Base-by-base conservation (phyloP, 92 coral and sea anemone species). In the Zoanthus sansibaricus region DNA sequence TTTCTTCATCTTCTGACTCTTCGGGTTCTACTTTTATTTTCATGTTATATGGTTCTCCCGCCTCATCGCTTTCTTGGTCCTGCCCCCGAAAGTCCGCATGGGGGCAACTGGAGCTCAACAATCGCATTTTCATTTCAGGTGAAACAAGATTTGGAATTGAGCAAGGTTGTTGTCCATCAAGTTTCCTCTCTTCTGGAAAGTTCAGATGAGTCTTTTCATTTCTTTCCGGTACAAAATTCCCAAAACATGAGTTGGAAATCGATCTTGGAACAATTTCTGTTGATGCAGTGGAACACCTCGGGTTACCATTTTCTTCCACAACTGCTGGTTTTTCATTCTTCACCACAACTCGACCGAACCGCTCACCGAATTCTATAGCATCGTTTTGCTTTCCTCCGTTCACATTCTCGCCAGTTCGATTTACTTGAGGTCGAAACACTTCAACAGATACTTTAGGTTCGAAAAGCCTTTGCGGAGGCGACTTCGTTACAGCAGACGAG, bases 1-100 rank as follows among this genome's bases (percentile, higher is more conserved):
- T 79, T 70, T 92, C 95, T 32, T 89, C 92, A 12, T 97, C 98
- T 16, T 93, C 97, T 56, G 94, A 91, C 56, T 96, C 98, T 83
- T 93, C 78, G 59, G 91, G 75, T 77, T 84, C 86, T 14, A 45
- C 25, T 47, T 30, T 82, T 70, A n/a, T 80, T 76, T 55, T 92
- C 88, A 37, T 80, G 64, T 25, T 25, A 17, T 32, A 61, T 11
- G 4, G 72, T 12, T 58, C 66, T 59, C 55, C 31, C 14, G n/a
- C 76, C 48, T 59, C 32, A 48, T 64, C 31, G 31, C 61, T 72
- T 49, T 72, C 55, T 59, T 72, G 52, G 67, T 79, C 56, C 78
- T 71, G 87, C 8, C 72, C 42, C 32, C 71, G 79, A 11, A 72
- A 25, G 42, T 42, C 64, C 55, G 84, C 73, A 4, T 64, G 73